These are phyloP conservation scores for Bubalus kerabau DNA, from an alignment of 2,113 vertebrate species.

Conservation along the genomic window DNA sequence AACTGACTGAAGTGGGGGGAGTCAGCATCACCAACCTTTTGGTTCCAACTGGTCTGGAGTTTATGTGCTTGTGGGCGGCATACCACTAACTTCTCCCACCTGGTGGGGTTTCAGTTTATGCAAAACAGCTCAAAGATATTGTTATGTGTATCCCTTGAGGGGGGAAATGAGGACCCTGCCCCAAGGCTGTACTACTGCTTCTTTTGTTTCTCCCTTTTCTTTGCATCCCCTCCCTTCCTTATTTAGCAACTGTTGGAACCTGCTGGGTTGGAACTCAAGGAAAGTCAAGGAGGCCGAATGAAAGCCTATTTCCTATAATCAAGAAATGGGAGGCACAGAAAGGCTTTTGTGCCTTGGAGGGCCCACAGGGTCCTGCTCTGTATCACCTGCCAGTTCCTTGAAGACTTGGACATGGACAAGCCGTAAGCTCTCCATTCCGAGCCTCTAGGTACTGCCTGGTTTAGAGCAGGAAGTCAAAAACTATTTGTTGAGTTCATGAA, in stretches of 20 bases:
- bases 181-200: neutral
- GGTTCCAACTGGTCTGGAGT: neutral
- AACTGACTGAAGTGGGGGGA: neutral
- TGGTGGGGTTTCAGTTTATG: neutral
- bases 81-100: neutral
- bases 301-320: neutral
- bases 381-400: neutral
- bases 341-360: neutral
- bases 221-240: neutral
- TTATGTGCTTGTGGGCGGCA: neutral
- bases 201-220: neutral
- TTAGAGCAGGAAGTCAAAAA: slow-evolving; percentile 25
- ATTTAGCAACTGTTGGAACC: neutral
- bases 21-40: neutral
- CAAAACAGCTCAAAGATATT: neutral
- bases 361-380: neutral
- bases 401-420: neutral
- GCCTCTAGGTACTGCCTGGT: neutral
- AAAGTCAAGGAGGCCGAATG: neutral
- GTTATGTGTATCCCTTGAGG: neutral
- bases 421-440: slow-evolving; percentile 10
- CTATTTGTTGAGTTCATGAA: slow-evolving; percentile 41
- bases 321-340: neutral
- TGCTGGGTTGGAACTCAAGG: neutral
- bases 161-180: neutral